Percentiles rank a stretch among this genome's conserved stretches.
phyloP scores from a whole-genome alignment of 1,140 invertebrate genomes.

The Caenorhabditis brenneri region DNA sequence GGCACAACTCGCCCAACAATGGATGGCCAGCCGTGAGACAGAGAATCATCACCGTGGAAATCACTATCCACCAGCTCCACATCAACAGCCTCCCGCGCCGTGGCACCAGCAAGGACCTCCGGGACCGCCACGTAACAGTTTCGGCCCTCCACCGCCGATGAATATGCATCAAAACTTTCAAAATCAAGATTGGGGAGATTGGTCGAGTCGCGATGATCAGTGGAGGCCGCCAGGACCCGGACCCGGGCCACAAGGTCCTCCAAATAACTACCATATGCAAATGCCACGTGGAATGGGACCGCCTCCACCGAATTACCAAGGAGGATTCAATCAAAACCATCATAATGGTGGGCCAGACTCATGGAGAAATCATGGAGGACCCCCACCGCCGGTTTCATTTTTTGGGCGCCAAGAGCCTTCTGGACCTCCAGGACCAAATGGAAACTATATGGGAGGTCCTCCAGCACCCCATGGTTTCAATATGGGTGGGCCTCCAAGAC shows the following conservation, averaged over 20 bases:
- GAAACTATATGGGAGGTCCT: neutral
- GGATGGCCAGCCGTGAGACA: slow-evolving; percentile 22
- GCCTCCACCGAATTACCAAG: neutral
- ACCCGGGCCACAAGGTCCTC: neutral
- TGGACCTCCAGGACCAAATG: neutral
- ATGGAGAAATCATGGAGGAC: neutral
- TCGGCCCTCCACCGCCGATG: neutral
- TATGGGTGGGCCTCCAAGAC: neutral
- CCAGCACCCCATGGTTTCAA: too few relatives aligned
- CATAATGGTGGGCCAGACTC: neutral
- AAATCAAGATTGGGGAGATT: neutral
- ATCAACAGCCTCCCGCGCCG: neutral
- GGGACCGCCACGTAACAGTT: neutral
- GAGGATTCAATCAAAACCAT: neutral
- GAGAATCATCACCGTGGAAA: neutral
- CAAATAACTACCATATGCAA: neutral
- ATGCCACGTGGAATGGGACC: neutral
- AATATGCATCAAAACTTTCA: neutral
- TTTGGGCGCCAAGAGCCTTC: neutral
- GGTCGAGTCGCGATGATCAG: neutral
- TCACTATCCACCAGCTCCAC: neutral
- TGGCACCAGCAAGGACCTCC: neutral
- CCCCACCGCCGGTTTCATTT: neutral
- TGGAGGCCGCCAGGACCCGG: neutral
- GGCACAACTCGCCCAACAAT: slow-evolving; percentile 45